Base-by-base conservation (phyloP, 1,140 invertebrate genomes). In the Propsilocerus akamusi region DNA sequence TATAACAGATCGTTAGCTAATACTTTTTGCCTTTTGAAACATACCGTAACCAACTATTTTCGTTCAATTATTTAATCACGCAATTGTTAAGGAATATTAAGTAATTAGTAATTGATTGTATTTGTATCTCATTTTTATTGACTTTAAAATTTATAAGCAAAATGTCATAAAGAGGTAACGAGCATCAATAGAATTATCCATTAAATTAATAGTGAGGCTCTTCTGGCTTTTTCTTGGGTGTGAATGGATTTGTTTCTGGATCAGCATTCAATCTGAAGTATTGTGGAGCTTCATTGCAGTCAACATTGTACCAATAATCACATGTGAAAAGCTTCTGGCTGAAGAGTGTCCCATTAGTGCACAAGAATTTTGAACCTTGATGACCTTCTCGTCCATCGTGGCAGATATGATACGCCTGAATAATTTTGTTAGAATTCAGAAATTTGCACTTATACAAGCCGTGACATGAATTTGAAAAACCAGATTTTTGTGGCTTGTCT, bases 271-370 rank as follows among this genome's bases (percentile, higher is more conserved):
- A 65, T 61, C 59, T 54, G 49, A 65, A 65, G 5, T 61, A 58
- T 26, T 55, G 56, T 4, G 71, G 68, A 22, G 83, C 82, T 56
- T 80, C 73, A 7, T 71, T 72, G 55, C 79, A 91, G 59, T 90
- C 80, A 0, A 90, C 87, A 59, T 91, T 91, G 67, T 89, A 90
- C 87, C 86, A 91, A 86, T 87, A 92, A 60, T 92, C 88, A 56
- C 89, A 92, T 23, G 83, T 75, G 55, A 91, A 89, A 58, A 86
- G 82, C 34, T 79, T 72, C 59, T 92, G 88, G 60, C 87, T 87
- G 61, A 91, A 93, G 46, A 92, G 69, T 0, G 89, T 92, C 0
- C 87, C 87, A 58, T 91, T 89, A 4, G 86, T 80, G 62, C 89
- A 92, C 0, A 92, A 74, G 62, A 92, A 91, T 0, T 76, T 73